These are phyloP conservation scores for Limnodromus scolopaceus DNA, from an alignment of 2,797 vertebrate species.

Conservation along the genomic window DNA sequence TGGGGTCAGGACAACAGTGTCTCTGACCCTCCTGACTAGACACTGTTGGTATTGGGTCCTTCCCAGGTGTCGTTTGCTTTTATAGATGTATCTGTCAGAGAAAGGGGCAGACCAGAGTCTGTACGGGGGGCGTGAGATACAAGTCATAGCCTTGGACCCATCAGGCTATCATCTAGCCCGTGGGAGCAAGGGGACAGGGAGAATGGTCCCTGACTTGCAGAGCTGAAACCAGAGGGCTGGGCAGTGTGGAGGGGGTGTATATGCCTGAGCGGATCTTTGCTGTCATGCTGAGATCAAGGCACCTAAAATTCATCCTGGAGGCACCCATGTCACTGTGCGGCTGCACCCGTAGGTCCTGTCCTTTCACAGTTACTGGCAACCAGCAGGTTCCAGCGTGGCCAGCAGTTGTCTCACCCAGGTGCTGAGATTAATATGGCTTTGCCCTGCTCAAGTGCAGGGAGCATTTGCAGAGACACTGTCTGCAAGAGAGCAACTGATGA, in stretches of 20 bases:
- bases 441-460: background rate
- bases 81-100: background rate
- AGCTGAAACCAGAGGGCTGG: accelerated
- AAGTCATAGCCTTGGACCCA: background rate
- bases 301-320: background rate
- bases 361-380: background rate
- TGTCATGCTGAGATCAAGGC: background rate
- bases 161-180: accelerated
- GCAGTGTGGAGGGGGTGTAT: accelerated
- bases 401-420: accelerated
- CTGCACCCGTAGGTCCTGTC: background rate
- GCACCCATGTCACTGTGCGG: background rate
- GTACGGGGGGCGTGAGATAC: background rate
- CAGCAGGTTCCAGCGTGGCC: accelerated
- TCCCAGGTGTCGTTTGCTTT: background rate
- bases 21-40: background rate
- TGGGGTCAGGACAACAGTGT: background rate
- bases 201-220: background rate
- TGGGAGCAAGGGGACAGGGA: background rate
- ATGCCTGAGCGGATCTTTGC: background rate
- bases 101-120: background rate
- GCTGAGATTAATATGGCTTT: background rate
- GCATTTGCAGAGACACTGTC: background rate
- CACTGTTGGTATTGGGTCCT: background rate
- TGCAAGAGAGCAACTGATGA: constrained; percentile 35